Percentiles rank a stretch among this genome's conserved stretches.
These are phyloP conservation scores for Tetrax tetrax DNA, from an alignment of 2,113 vertebrate genomes.

Conservation along the genomic window DNA sequence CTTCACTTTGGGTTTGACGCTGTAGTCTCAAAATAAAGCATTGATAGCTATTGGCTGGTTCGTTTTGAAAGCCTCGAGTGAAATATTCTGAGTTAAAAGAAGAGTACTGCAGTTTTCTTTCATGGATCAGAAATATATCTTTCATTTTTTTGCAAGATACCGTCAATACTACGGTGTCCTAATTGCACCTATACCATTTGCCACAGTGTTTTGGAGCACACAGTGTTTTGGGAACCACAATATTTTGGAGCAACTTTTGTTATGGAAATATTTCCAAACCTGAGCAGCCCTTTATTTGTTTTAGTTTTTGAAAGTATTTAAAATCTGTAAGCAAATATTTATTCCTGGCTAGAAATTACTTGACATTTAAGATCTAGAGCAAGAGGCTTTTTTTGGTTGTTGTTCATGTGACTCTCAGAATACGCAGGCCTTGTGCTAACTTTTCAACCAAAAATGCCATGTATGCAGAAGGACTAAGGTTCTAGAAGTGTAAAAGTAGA, in stretches of 20 bases:
- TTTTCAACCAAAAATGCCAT: background rate
- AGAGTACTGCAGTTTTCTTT: background rate
- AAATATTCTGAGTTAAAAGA: background rate
- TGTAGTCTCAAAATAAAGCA: background rate
- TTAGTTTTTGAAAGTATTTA: background rate
- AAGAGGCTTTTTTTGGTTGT: background rate
- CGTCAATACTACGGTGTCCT: background rate
- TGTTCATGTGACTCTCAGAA: background rate
- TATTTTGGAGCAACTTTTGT: constrained; percentile 3
- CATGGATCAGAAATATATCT: background rate
- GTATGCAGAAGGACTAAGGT: background rate
- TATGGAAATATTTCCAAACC: background rate
- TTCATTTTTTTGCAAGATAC: background rate
- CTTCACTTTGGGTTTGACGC: background rate
- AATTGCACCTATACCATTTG: background rate
- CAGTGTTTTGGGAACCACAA: background rate
- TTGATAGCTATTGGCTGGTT: background rate
- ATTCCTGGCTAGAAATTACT: background rate
- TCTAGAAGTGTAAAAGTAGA: background rate
- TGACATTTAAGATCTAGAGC: background rate
- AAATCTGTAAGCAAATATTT: constrained; percentile 21
- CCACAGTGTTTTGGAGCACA: background rate
- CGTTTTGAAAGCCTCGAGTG: background rate
- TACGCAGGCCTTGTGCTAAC: background rate
- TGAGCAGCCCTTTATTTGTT: background rate